Percentiles rank a stretch among this genome's conserved stretches.
Evolutionary conservation across 2,113 vertebrate genomes (phyloP).

Genomic region (Formicarius rufipectus): DNA sequence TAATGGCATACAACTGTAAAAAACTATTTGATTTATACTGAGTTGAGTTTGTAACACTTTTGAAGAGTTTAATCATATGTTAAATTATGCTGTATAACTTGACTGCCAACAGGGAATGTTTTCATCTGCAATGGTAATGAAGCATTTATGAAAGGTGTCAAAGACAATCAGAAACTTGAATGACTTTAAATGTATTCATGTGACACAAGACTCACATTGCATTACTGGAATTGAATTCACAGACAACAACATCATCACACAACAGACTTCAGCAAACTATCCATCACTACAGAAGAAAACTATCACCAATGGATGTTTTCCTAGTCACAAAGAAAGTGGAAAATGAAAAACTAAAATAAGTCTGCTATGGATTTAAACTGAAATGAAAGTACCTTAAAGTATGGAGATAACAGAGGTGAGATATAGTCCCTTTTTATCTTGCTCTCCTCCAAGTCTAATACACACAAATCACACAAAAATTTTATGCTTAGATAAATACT

Average conservation of each 20-base stretch:
- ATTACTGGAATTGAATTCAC: not conserved
- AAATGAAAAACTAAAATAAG: not conserved
- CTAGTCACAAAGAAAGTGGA: not conserved
- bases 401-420: not conserved
- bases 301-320: not conserved
- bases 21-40: not conserved
- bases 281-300: not conserved
- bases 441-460: not conserved
- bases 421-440: not conserved
- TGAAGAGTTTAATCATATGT: slow-evolving; percentile 28
- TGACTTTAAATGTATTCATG: not conserved
- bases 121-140: slow-evolving; percentile 54
- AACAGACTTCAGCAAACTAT: not conserved
- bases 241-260: not conserved
- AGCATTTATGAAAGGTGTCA: slow-evolving; percentile 41
- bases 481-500: not conserved
- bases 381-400: not conserved
- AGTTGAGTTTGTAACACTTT: not conserved
- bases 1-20: not conserved
- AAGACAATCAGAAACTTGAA: slow-evolving; percentile 53
- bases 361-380: not conserved
- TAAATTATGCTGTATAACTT: slow-evolving; percentile 28
- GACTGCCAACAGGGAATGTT: slow-evolving; percentile 29
- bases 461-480: not conserved
- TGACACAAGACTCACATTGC: not conserved